Percentiles rank a stretch among this genome's conserved stretches.
Evolutionary conservation across 2,797 vertebrate species (phyloP).

Genomic region (Lepidocolaptes lacrymiger): DNA sequence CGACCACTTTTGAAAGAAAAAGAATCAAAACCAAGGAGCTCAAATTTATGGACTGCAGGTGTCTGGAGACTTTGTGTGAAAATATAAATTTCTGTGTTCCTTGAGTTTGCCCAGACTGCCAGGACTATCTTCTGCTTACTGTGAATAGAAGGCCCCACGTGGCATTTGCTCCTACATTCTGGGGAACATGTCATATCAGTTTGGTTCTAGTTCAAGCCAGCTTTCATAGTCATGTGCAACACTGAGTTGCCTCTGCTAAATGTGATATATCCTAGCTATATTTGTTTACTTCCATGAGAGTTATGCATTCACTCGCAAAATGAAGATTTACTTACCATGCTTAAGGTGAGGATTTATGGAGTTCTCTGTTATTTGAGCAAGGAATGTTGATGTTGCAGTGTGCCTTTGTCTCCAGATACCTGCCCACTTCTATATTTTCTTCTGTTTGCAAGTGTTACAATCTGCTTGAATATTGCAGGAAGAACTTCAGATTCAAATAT

Average conservation of each 20-base stretch:
- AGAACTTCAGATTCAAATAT: too few relatives aligned
- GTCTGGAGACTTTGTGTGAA: neutral
- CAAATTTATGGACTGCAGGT: neutral
- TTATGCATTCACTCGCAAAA: neutral
- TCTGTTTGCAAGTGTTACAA: neutral
- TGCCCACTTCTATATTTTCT: neutral
- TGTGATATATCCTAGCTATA: neutral
- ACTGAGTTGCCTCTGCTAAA: neutral
- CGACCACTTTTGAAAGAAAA: neutral
- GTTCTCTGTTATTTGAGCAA: neutral
- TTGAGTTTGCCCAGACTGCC: neutral
- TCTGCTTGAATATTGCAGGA: too few relatives aligned
- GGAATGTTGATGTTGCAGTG: neutral
- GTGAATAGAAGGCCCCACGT: neutral
- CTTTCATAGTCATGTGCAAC: neutral
- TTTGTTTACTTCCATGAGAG: neutral
- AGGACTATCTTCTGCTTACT: neutral
- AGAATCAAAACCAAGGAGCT: neutral
- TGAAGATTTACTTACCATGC: neutral
- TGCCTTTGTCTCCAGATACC: neutral
- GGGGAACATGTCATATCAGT: neutral
- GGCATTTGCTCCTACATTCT: neutral
- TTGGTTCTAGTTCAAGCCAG: neutral
- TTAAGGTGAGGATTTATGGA: neutral
- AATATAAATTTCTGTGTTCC: neutral